phyloP scores from a whole-genome alignment of 2,113 vertebrate genomes.

The Calonectris borealis region DNA sequence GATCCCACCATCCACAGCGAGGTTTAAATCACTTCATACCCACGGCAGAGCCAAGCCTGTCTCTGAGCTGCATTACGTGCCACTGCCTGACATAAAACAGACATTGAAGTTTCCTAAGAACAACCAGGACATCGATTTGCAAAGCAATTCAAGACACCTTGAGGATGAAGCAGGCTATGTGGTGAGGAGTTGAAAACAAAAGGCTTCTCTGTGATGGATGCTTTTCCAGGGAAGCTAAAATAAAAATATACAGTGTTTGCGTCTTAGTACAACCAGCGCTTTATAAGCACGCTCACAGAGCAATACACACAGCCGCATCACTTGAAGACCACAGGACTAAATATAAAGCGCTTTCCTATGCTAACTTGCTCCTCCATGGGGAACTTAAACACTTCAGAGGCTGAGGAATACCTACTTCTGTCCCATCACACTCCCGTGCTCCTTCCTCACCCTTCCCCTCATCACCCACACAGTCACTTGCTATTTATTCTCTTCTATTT shows the following conservation, averaged over 20 bases:
- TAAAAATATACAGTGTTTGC: not conserved
- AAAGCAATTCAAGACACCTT: not conserved
- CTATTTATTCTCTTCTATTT: constrained; percentile 71
- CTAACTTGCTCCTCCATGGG: constrained; percentile 36
- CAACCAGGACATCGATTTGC: not conserved
- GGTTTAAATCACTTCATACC: not conserved
- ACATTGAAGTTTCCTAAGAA: not conserved
- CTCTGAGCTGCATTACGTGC: fast-evolving
- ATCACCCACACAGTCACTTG: constrained; percentile 29
- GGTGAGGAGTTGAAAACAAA: not conserved
- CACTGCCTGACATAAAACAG: not conserved
- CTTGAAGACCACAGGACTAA: not conserved
- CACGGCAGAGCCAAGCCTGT: not conserved
- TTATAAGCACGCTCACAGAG: not conserved
- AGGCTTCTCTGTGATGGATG: not conserved
- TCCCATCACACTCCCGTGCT: not conserved
- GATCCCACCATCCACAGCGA: not conserved
- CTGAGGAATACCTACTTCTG: not conserved
- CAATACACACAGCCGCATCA: not conserved
- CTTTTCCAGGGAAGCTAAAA: not conserved
- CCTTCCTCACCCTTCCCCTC: constrained; percentile 42
- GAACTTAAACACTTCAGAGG: constrained; percentile 15
- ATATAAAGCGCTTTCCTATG: constrained; percentile 39
- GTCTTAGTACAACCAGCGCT: not conserved
- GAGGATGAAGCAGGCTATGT: not conserved